These are phyloP conservation scores for Myanophis thanlyinensis DNA, from an alignment of 2,113 vertebrate species.

Conservation along the genomic window DNA sequence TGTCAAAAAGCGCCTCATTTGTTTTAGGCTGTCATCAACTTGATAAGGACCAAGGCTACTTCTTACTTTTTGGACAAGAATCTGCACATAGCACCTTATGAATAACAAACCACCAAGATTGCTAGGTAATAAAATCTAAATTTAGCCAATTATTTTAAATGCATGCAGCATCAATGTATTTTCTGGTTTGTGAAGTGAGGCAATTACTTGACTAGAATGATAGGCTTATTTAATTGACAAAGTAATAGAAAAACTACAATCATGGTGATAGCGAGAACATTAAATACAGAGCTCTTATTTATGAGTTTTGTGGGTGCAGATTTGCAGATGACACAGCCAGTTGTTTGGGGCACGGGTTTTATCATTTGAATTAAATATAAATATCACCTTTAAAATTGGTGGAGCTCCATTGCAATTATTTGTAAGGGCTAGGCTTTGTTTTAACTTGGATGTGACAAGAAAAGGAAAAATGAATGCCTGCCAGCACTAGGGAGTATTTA, in stretches of 20 bases:
- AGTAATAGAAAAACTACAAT: background rate
- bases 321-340: background rate
- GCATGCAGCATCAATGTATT: background rate
- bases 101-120: background rate
- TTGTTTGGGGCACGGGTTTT: background rate
- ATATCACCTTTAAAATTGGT: conserved; percentile 11
- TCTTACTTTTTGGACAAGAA: background rate
- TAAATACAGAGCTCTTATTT: background rate
- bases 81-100: background rate
- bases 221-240: background rate
- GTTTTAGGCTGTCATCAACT: background rate
- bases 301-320: background rate
- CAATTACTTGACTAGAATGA: background rate
- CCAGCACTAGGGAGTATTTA: background rate
- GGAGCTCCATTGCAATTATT: background rate
- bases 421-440: background rate
- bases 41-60: background rate
- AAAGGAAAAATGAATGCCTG: background rate
- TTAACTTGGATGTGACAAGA: background rate
- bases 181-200: background rate
- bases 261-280: background rate
- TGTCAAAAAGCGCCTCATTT: background rate
- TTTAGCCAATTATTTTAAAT: background rate
- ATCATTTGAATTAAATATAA: background rate
- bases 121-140: background rate